Evolutionary conservation across 2,113 vertebrate genomes (phyloP), one percentile per base, ranked within the genome.

Genomic region (Carassius gibelio): DNA sequence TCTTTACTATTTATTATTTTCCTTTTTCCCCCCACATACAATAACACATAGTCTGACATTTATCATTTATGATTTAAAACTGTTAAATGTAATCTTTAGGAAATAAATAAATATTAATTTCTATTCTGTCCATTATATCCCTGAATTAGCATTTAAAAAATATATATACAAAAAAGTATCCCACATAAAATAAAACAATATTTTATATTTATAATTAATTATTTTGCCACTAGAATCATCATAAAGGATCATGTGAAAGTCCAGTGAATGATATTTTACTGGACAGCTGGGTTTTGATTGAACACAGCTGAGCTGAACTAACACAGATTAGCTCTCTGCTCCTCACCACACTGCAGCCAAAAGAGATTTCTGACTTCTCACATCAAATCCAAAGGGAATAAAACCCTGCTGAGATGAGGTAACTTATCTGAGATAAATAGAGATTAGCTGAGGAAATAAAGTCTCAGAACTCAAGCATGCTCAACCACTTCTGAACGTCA

Each of bases 341-440:
- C 10, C 48, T 36, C 19, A 42, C 62, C 75, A 85, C 72, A 77
- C 83, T 80, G 15, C 26, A 19, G 87, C 62, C 79, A 79, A 81
- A 55, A 69, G 4, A 34, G 42, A 88, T 83, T 72, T 50, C 52
- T 66, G 19, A 48, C 38, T 81, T 66, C 48, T 66, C n/a, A 66
- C 62, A 66, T 81, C 42, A 21, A 68, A 81, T 21, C 59, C 42
- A 0, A 66, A 81, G 21, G 64, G 68, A 80, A 85, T 85, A 80
- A 71, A 79, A 57, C 66, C 48, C 52, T 62, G 66, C 36, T 34
- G 66, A 57, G 52, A 80, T 80, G 38, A 30, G 52, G 64, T 17
- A 36, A 72, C 0, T 85, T 36, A 84, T 52, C 68, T 62, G 62
- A 71, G 66, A 62, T 84, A 50, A 72, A 14, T 10, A 64, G 55